phyloP scores from a whole-genome alignment of 2,797 vertebrate genomes.

The Pangasius macronema region DNA sequence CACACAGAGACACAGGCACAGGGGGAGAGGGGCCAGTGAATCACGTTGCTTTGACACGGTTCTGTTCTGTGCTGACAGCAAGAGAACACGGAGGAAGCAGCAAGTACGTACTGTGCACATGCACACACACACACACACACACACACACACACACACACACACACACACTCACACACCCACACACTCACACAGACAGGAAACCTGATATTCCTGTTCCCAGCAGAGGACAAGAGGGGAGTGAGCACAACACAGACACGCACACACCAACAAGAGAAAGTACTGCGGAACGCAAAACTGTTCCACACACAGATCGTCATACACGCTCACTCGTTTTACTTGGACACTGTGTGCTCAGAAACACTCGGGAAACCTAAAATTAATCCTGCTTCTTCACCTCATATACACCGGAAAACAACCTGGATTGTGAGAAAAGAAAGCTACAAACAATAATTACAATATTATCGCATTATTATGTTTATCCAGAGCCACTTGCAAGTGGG shows the following conservation, averaged over 20 bases:
- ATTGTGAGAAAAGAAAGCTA: neutral
- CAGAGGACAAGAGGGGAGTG: constrained; percentile 46
- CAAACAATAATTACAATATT: neutral
- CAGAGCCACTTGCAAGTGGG: neutral
- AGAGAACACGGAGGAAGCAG: constrained; percentile 54
- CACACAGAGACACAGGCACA: constrained; percentile 30
- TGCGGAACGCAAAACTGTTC: constrained; percentile 26
- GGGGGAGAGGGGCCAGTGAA: constrained; percentile 24
- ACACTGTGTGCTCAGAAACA: neutral
- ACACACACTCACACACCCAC: constrained; percentile 37
- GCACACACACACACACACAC: constrained; percentile 43
- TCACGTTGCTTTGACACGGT: constrained; percentile 48
- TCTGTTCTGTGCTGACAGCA: constrained; percentile 50
- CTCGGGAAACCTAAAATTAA: neutral
- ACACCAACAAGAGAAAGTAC: constrained; percentile 30
- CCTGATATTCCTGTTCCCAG: constrained; percentile 63
- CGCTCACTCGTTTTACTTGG: constrained; percentile 4
- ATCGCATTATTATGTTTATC: neutral
- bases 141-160: constrained; percentile 40
- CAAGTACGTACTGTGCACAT: constrained; percentile 48
- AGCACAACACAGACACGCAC: constrained; percentile 29
- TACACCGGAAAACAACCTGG: neutral
- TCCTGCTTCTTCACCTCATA: neutral
- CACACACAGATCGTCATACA: constrained; percentile 18
- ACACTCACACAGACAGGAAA: constrained; percentile 52